phyloP scores from a whole-genome alignment of 2,888 invertebrate species.

The Galerucella calmariensis region DNA sequence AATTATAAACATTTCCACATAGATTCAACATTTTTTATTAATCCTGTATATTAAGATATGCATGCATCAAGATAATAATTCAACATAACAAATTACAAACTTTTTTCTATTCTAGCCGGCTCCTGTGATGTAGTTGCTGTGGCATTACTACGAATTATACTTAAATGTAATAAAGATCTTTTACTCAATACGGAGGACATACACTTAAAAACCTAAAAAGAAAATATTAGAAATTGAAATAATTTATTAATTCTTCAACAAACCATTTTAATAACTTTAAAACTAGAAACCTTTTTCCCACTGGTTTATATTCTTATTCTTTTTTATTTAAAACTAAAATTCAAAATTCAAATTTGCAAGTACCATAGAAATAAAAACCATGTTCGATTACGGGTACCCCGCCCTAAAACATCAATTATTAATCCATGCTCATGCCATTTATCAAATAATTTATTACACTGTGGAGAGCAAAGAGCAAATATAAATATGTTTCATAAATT shows the following conservation, averaged over 20 bases:
- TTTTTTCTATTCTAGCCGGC: constrained; percentile 61
- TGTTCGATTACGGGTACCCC: too few species aligned
- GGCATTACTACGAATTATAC: constrained; percentile 24
- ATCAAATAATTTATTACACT: too few species aligned
- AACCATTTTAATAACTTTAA: neutral
- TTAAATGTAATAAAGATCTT: constrained; percentile 1
- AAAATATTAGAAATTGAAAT: neutral
- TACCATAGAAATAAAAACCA: too few species aligned
- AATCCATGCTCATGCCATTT: too few species aligned
- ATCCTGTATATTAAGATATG: too few species aligned
- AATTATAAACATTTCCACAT: neutral
- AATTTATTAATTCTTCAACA: neutral
- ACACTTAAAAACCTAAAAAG: constrained; percentile 26
- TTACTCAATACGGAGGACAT: constrained; percentile 1
- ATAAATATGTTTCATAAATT: too few species aligned
- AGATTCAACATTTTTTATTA: neutral
- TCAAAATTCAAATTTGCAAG: neutral
- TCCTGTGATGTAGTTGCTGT: constrained; percentile 53
- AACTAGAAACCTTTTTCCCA: neutral
- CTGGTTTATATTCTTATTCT: neutral
- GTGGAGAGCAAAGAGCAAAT: too few species aligned
- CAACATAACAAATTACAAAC: constrained; percentile 47
- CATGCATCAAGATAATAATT: neutral
- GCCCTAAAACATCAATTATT: too few species aligned
- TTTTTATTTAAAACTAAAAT: neutral